These are phyloP conservation scores for Drosophila atripex DNA, from an alignment of 2,888 invertebrate genomes.

Conservation along the genomic window DNA sequence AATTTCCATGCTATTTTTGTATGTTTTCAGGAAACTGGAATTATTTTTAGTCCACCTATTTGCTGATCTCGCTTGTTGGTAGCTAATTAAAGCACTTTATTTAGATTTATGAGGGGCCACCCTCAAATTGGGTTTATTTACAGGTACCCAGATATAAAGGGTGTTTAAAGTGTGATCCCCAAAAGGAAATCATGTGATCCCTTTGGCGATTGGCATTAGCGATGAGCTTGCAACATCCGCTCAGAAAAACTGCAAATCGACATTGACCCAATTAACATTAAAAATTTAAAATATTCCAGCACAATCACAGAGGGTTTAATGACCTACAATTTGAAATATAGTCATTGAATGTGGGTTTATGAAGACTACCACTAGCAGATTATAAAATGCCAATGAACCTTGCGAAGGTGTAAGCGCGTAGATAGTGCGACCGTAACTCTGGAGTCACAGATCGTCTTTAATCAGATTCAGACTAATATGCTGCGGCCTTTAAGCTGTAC, in stretches of 20 bases:
- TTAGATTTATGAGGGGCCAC: slow-evolving; percentile 16
- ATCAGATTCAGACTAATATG: slow-evolving; percentile 13
- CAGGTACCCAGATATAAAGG: slow-evolving; percentile 4
- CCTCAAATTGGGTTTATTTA: slow-evolving; percentile 20
- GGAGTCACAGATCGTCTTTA: slow-evolving; percentile 15
- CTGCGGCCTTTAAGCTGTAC: slow-evolving; percentile 22
- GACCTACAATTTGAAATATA: slow-evolving; percentile 41
- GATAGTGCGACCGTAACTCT: slow-evolving; percentile 12
- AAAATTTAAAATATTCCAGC: slow-evolving; percentile 49
- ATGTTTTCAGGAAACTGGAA: slow-evolving; percentile 5
- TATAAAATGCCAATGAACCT: slow-evolving; percentile 20
- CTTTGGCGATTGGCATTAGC: not conserved
- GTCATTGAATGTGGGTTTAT: slow-evolving; percentile 3
- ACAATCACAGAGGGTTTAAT: slow-evolving; percentile 53
- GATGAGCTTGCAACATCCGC: slow-evolving; percentile 31
- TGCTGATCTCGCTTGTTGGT: not conserved
- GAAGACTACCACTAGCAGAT: slow-evolving; percentile 8
- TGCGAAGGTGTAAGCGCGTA: slow-evolving; percentile 16
- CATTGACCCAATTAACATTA: slow-evolving; percentile 66
- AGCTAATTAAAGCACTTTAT: slow-evolving; percentile 13
- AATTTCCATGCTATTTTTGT: slow-evolving; percentile 46
- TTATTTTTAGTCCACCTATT: slow-evolving; percentile 27
- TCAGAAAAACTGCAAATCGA: slow-evolving; percentile 30
- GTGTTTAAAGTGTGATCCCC: not conserved
- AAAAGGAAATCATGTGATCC: slow-evolving; percentile 20